Percentiles rank a stretch among this genome's conserved stretches.
Evolutionary conservation across 2,797 vertebrate genomes (phyloP).

Genomic region (Bovichtus diacanthus): DNA sequence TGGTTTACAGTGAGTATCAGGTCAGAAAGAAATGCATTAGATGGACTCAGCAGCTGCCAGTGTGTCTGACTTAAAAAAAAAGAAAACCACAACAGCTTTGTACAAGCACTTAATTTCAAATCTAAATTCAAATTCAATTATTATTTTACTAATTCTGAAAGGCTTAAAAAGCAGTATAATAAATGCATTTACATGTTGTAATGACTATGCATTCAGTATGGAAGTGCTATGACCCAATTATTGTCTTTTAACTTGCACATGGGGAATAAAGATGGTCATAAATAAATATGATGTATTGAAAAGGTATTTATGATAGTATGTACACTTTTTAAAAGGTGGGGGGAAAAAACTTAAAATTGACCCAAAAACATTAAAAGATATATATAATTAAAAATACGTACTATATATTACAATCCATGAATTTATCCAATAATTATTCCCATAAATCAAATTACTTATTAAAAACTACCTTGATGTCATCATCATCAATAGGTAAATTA

Average conservation of each 20-base stretch:
- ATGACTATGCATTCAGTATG: background rate
- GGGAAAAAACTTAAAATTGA: background rate
- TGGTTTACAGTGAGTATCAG: conserved; percentile 45
- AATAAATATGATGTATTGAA: background rate
- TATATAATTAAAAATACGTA: background rate
- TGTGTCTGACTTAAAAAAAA: conserved; percentile 15
- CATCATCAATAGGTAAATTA: background rate
- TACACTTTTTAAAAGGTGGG: background rate
- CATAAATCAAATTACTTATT: background rate
- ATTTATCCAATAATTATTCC: background rate
- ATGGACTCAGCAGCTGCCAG: conserved; percentile 24
- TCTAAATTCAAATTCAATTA: background rate
- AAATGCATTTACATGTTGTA: background rate
- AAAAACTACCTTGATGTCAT: background rate
- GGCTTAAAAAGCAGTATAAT: background rate
- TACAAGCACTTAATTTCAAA: background rate
- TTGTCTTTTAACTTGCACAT: background rate
- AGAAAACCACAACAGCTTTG: background rate
- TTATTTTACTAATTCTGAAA: background rate
- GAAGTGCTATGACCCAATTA: background rate
- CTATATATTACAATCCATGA: background rate
- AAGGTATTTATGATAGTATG: background rate
- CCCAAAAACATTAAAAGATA: background rate
- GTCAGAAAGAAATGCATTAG: conserved; percentile 28
- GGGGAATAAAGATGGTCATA: background rate